Base-by-base conservation (phyloP, 2,113 vertebrate species). In the Poecile atricapillus region DNA sequence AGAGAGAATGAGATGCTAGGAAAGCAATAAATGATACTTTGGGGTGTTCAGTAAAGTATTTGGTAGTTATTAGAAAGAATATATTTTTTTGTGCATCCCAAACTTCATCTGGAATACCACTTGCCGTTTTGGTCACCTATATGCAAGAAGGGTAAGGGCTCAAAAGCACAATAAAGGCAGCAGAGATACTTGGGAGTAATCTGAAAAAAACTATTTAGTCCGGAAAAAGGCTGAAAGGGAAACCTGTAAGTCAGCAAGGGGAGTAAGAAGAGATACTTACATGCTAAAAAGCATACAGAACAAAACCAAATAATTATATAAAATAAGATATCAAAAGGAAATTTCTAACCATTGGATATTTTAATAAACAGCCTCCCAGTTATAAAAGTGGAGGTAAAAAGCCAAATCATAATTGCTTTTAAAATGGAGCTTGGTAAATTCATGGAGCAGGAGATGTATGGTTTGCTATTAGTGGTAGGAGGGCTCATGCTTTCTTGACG, bases 131-230 rank as follows among this genome's bases (percentile, higher is more conserved):
- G 25, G 3, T 63, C 1, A 1, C 5, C 44, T 70, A 14, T 11
- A 47, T 44, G 22, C 21, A 58, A 56, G 73, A 62, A 67, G 6
- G 2, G 7, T 58, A 56, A 44, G 31, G 3, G 21, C 6, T 68
- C 6, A 53, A 50, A 21, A 15, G 21, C 23, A 58, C 19, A 30
- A 1, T 33, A 28, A 53, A 3, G 25, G 15, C 16, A 87, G 19
- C 19, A 83, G n/a, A 77, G 31, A 41, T 13, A 15, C 0, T 0
- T 46, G 13, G n/a, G 11, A 58, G 3, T 20, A 70, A 16, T 5
- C 7, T 30, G 47, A 46, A 79, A 83, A 78, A 21, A 20, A 3
- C 30, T 65, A 20, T 5, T 41, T 47, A 41, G 25, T 81, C 7
- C 17, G 50, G 11, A 4, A 31, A 62, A 84, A 80, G 33, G 7